A percentile compares a stretch with the other conserved stretches of the same genome.
phyloP scores from a whole-genome alignment of 2,888 invertebrate genomes.

The Polydrusus tereticollis region DNA sequence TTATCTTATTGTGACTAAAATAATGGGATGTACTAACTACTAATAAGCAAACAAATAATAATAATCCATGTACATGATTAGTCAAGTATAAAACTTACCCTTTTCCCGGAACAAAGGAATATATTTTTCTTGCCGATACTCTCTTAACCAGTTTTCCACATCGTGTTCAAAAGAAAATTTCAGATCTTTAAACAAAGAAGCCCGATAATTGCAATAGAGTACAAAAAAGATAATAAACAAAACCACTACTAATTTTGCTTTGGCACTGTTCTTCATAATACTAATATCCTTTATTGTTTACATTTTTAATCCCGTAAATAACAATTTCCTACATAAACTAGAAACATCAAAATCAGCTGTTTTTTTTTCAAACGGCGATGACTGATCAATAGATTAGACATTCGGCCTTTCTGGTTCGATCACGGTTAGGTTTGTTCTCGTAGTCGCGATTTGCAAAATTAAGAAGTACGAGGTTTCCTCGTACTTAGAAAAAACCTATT shows the following conservation, averaged over 20 bases:
- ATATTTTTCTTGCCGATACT: slow-evolving; percentile 79
- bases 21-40: neutral
- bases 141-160: slow-evolving; percentile 82
- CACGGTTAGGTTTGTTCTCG: no score
- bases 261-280: slow-evolving; percentile 65
- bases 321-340: neutral
- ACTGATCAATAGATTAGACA: neutral
- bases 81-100: slow-evolving; percentile 74
- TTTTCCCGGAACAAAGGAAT: slow-evolving; percentile 78
- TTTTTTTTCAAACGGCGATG: neutral
- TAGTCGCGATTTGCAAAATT: no score
- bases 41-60: neutral
- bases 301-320: slow-evolving; percentile 38
- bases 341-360: slow-evolving; percentile 32
- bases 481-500: no score
- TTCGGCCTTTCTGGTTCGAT: no score
- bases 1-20: neutral
- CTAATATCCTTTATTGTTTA: slow-evolving; percentile 40
- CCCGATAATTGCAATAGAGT: slow-evolving; percentile 67
- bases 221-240: slow-evolving; percentile 69
- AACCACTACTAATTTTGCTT: slow-evolving; percentile 67
- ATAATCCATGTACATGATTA: no score
- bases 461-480: no score
- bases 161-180: slow-evolving; percentile 64
- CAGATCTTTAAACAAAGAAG: slow-evolving; percentile 67